A percentile compares a stretch with the other conserved stretches of the same genome.
These are phyloP conservation scores for Acanthurus leucopareius DNA, from an alignment of 2,797 vertebrate genomes.

Conservation along the genomic window DNA sequence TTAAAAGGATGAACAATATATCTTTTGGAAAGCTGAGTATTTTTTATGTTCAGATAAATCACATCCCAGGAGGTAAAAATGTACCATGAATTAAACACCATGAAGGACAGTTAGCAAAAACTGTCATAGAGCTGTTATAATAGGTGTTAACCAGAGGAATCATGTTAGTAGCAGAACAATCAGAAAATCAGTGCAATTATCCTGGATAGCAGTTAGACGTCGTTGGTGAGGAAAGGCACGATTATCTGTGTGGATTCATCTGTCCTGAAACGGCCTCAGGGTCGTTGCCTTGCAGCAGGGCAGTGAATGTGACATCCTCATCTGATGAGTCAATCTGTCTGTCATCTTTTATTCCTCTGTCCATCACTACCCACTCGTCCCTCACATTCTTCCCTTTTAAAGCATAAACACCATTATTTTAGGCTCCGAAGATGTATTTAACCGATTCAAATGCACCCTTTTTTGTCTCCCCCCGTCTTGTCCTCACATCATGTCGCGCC, in stretches of 20 bases:
- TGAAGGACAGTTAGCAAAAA: conserved; percentile 52
- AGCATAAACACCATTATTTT: conserved; percentile 38
- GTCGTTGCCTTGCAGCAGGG: conserved; percentile 49
- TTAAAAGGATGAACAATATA: conserved; percentile 12
- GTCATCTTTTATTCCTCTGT: conserved; percentile 56
- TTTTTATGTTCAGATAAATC: conserved; percentile 18
- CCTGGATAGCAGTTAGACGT: conserved; percentile 66
- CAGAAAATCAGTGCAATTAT: conserved; percentile 69
- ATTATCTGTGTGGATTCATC: conserved; percentile 57
- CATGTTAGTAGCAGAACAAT: conserved; percentile 70
- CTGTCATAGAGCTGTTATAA: conserved; percentile 46
- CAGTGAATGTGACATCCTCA: conserved; percentile 44
- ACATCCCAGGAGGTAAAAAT: conserved; percentile 28
- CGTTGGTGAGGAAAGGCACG: conserved; percentile 64
- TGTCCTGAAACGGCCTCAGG: conserved; percentile 56
- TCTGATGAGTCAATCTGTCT: conserved; percentile 73
- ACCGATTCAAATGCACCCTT: conserved; percentile 22
- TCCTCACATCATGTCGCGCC: conserved; percentile 19
- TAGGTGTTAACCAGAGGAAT: conserved; percentile 49
- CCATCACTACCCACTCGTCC: conserved; percentile 35
- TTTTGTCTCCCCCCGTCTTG: conserved; percentile 21
- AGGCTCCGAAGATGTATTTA: conserved; percentile 19
- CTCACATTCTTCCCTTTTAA: conserved; percentile 3
- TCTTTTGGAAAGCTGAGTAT: not conserved
- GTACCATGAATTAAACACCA: conserved; percentile 22